Evolutionary conservation across 2,113 vertebrate species (phyloP), one percentile per base, ranked within the genome.

Genomic region (Rhinoptilus africanus): DNA sequence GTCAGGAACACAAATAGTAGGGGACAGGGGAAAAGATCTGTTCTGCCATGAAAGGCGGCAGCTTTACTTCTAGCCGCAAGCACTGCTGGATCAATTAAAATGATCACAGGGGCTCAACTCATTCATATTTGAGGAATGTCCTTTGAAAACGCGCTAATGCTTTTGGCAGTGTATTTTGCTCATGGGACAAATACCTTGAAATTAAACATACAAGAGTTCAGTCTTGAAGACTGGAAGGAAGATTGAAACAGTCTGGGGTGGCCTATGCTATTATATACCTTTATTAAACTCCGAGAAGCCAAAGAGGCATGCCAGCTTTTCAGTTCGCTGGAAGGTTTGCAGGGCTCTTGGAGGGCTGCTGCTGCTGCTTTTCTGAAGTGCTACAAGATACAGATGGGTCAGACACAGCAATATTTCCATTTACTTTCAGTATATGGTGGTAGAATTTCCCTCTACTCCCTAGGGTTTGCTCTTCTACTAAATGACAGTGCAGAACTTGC

Each of bases 401-500:
- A 8, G 74, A 50, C 62, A 59, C 30, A 73, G 74, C 21, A 85
- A 69, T 91, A 91, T 91, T 93, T 95, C 89, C 66, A 95, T 92
- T 91, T 91, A 59, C 28, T 91, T 95, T 88, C 77, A 85, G 45
- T 18, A 56, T 62, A 76, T 24, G n/a, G 67, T 51, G 82, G 53
- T 50, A 81, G 86, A 91, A 89, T 89, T 85, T 88, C 67, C 53
- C 45, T 47, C 30, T 39, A 53, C 88, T 91, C 66, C 69, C 91
- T 53, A 88, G 66, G 41, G 77, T 85, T 95, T 85, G 20, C 91
- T 85, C 50, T 93, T 88, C 62, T 79, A n/a, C 76, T 82, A 92
- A 95, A 92, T 83, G 67, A 94, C 85, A 83, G 84, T 82, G 94
- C 37, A 93, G 80, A 96, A 82, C 69, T 45, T 77, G 51, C n/a